Conservation (phyloP, 1,140 invertebrate genomes). For the Coboldia fuscipes region DNA sequence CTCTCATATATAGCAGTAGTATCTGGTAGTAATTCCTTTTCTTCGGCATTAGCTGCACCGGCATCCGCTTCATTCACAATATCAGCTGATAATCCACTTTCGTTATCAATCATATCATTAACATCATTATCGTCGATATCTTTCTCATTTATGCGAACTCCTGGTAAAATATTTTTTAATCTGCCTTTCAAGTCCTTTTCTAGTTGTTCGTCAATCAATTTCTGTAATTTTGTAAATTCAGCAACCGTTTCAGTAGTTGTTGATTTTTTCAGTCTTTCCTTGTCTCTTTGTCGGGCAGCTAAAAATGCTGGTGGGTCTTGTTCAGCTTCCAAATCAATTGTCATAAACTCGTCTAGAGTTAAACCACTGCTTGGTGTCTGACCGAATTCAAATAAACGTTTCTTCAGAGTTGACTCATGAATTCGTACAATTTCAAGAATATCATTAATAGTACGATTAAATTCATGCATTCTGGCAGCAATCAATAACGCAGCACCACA, state of each 20-base stretch:
- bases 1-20: constrained; percentile 16
- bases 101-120: constrained; percentile 27
- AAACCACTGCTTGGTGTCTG: constrained; percentile 78
- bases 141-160: constrained; percentile 5
- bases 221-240: constrained; percentile 46
- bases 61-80: constrained; percentile 5
- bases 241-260: constrained; percentile 17
- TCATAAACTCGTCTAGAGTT: constrained; percentile 93
- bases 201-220: constrained; percentile 51
- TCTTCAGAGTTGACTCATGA: constrained; percentile 79
- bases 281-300: constrained; percentile 67
- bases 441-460: constrained; percentile 67
- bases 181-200: constrained; percentile 30
- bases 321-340: constrained; percentile 88
- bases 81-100: constrained; percentile 23
- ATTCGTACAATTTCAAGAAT: constrained; percentile 92
- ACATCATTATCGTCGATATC: constrained; percentile 22
- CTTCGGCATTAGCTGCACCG: constrained; percentile 9
- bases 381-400: constrained; percentile 86
- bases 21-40: constrained; percentile 15
- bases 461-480: constrained; percentile 80
- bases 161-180: constrained; percentile 5
- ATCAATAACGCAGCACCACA: constrained; percentile 92
- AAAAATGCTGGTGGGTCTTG: constrained; percentile 92
- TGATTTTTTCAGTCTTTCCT: constrained; percentile 54